These are phyloP conservation scores for Caenorhabditis inopinata DNA, from an alignment of 1,140 invertebrate genomes.

Conservation along the genomic window DNA sequence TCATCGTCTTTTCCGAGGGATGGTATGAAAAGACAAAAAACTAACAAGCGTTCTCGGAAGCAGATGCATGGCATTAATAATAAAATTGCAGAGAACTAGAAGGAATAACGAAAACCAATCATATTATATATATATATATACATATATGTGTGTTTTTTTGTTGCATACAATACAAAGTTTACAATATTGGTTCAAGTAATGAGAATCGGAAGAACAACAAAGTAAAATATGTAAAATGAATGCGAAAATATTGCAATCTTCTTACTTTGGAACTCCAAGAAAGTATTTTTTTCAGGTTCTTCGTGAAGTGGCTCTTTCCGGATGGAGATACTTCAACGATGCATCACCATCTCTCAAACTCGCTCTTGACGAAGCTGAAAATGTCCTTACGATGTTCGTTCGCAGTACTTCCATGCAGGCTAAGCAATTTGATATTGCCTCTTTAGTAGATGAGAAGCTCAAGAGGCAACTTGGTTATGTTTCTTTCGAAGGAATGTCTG, in stretches of 20 bases:
- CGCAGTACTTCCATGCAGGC: conserved; percentile 47
- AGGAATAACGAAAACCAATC: too few species aligned
- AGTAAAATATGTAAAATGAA: too few species aligned
- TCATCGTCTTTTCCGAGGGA: conserved; percentile 11
- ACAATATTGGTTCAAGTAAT: not conserved
- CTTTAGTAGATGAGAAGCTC: conserved; percentile 37
- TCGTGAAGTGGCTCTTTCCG: conserved; percentile 41
- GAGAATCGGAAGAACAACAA: too few species aligned
- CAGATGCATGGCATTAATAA: too few species aligned
- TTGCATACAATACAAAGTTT: not conserved
- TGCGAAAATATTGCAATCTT: too few species aligned
- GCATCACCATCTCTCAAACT: conserved; percentile 33
- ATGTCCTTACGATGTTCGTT: conserved; percentile 43
- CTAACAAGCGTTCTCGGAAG: conserved; percentile 17
- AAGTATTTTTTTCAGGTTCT: conserved; percentile 37
- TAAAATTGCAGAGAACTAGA: too few species aligned
- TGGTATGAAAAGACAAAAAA: not conserved
- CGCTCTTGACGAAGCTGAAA: conserved; percentile 48
- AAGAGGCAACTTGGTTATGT: conserved; percentile 44
- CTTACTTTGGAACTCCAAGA: too few species aligned
- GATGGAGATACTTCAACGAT: conserved; percentile 52
- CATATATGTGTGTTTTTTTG: not conserved
- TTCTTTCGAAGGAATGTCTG: conserved; percentile 51
- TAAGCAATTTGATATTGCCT: conserved; percentile 48
- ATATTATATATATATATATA: too few species aligned